Conservation (phyloP, 2,888 invertebrate species). For the Antheraea assamensis region DNA sequence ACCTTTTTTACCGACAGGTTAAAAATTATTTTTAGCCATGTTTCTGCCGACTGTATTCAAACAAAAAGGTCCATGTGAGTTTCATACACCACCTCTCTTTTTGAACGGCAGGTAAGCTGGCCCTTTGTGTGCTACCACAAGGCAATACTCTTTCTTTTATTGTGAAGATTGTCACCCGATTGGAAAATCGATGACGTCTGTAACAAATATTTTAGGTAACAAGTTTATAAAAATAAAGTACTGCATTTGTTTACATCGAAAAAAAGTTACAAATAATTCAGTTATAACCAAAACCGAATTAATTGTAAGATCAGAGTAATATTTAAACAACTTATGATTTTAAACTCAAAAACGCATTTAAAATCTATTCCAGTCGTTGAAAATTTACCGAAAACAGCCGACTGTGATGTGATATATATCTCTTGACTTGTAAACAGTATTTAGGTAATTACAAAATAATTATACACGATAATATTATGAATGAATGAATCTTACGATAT, state of each 20-base stretch:
- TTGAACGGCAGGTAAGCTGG: slow-evolving; percentile 48
- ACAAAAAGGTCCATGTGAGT: slow-evolving; percentile 35
- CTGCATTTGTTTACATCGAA: background rate
- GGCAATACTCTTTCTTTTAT: slow-evolving; percentile 55
- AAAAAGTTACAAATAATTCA: background rate
- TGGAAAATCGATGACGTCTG: slow-evolving; percentile 30
- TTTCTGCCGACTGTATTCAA: slow-evolving; percentile 38
- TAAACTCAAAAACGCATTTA: background rate
- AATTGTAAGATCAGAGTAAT: background rate
- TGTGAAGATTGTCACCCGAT: slow-evolving; percentile 48
- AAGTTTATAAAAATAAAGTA: background rate
- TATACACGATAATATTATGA: background rate
- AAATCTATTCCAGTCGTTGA: background rate
- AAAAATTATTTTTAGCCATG: background rate
- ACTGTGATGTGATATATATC: background rate
- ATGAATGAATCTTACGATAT: no score
- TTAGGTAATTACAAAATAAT: no score
- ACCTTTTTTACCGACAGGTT: background rate
- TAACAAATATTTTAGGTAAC: background rate
- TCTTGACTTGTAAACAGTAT: background rate
- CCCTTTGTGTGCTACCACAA: slow-evolving; percentile 54
- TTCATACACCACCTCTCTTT: slow-evolving; percentile 50
- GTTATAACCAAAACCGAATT: background rate
- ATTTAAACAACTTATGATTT: background rate
- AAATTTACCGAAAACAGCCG: background rate